Percentiles rank a stretch among this genome's conserved stretches.
These are phyloP conservation scores for Mycetomoellerius zeteki DNA, from an alignment of 1,140 invertebrate genomes.

Conservation along the genomic window DNA sequence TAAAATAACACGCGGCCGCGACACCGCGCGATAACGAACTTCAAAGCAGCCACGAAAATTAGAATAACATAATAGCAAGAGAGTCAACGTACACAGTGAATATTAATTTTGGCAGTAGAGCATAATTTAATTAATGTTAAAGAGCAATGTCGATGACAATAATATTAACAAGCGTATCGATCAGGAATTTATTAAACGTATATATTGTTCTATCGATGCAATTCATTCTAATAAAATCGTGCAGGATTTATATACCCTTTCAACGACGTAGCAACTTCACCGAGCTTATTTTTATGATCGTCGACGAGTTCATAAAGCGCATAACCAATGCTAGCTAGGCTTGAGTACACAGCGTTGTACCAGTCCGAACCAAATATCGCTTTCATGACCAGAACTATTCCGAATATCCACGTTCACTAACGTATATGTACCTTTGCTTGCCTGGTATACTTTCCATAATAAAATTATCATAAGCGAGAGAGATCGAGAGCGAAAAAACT, in stretches of 20 bases:
- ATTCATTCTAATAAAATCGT: slow-evolving; percentile 3
- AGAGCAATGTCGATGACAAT: background rate
- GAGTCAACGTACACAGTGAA: background rate
- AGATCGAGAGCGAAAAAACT: slow-evolving; percentile 4
- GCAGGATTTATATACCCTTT: slow-evolving; percentile 32
- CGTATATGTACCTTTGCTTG: background rate
- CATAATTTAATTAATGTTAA: background rate
- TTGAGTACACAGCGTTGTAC: slow-evolving; percentile 9
- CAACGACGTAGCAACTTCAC: background rate
- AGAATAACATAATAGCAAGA: slow-evolving; percentile 15
- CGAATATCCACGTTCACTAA: slow-evolving; percentile 17
- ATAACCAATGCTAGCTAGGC: slow-evolving; percentile 50
- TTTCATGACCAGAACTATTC: slow-evolving; percentile 58
- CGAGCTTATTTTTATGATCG: slow-evolving; percentile 66
- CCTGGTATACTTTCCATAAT: slow-evolving; percentile 44
- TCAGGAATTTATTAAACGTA: background rate
- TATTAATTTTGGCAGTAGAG: background rate
- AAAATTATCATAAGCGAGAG: slow-evolving; percentile 45
- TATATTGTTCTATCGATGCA: slow-evolving; percentile 7
- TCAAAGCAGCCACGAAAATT: background rate
- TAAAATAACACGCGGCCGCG: slow-evolving; percentile 37
- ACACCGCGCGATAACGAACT: slow-evolving; percentile 9
- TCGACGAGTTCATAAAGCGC: slow-evolving; percentile 58
- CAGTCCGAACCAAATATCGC: slow-evolving; percentile 32
- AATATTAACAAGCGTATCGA: slow-evolving; percentile 1